Evolutionary conservation across 2,888 invertebrate species (phyloP), one percentile per base, ranked within the genome.

Genomic region (Nomada flava): DNA sequence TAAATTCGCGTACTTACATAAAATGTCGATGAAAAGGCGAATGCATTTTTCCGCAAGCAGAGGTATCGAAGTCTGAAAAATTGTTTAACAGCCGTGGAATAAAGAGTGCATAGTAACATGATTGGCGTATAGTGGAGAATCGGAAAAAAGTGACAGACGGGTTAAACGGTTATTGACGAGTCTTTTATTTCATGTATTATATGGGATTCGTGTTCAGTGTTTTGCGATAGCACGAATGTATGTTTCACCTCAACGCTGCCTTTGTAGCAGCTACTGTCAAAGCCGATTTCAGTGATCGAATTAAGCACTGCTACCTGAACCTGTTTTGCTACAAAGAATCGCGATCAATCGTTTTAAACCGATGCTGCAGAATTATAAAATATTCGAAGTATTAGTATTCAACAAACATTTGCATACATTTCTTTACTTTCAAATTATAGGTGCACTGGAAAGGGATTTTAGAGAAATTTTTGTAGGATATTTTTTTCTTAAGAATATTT

Each of bases 151-250:
- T 67, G 65, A 75, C 44, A 71, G 62, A 53, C 53, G 15, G 70
- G 64, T 79, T 79, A 70, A 79, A 75, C 72, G 75, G 62, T 81
- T 82, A 82, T 82, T 65, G 75, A 81, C 65, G 74, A 75, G 65
- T 20, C 50, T 67, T 47, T 50, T 59, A 68, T 74, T 50, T 36
- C 55, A 18, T 67, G 53, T 23, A 70, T 71, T 57, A 65, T 53
- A 62, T 42, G 29, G 53, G 9, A 62, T 23, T 44, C 62, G 70
- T 67, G 60, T 70, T 53, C 81, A 65, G 53, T 80, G 67, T 55
- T 82, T 80, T 50, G 52, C 64, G 26, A 50, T 55, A 50, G 11
- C 20, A 57, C 44, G 5, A 36, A 57, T 60, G 65, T 53, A 62
- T 53, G 53, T 69, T 68, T 63, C 47, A 26, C 9, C 18, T 53